Evolutionary conservation across 2,888 invertebrate genomes (phyloP), one percentile per base, ranked within the genome.

Genomic region (Heliconius ismenius): DNA sequence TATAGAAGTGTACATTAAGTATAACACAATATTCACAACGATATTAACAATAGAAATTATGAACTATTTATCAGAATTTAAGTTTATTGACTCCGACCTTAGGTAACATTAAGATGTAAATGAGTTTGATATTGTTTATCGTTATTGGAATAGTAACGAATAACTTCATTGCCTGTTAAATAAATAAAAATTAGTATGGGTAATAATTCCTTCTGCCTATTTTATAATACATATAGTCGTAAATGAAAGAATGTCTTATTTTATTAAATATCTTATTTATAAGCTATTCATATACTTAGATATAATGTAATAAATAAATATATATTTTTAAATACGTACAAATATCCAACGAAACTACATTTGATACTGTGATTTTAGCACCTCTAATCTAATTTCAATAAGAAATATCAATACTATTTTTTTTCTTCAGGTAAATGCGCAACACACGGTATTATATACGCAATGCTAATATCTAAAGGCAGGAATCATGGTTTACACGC

Each of bases 361-460:
- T 13, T 43, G 13, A 13, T 39, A 39, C 13, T 39, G 7, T 39
- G 4, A 15, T 43, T 43, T 43, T 15, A 43, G 43, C 43, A 43
- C 4, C 15, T 6, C 4, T 15, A 15, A 43, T 43, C 15, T 15
- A 2, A 15, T 4, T 43, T 43, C 2, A 15, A 15, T 43, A 43
- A 15, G 15, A 43, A 43, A 43, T 43, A 43, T 49, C 18, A 18
- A 49, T 15, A 49, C 43, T 18, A 49, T 54, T 54, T 28, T 69
- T 58, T 77, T 89, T 89, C 77, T 89, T 77, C 88, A 95, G 97
- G 97, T 79, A 96, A 96, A 92, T 95, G 95, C 67, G 97, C 98
- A 24, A 98, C 98, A 0, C 98, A 98, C 88, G 97, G 97, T 0
- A 93, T 98, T 49, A 96, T 98, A 4, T 99, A 97, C 89, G 99